Conservation (phyloP, 2,113 vertebrate genomes). For the Heteronetta atricapilla region DNA sequence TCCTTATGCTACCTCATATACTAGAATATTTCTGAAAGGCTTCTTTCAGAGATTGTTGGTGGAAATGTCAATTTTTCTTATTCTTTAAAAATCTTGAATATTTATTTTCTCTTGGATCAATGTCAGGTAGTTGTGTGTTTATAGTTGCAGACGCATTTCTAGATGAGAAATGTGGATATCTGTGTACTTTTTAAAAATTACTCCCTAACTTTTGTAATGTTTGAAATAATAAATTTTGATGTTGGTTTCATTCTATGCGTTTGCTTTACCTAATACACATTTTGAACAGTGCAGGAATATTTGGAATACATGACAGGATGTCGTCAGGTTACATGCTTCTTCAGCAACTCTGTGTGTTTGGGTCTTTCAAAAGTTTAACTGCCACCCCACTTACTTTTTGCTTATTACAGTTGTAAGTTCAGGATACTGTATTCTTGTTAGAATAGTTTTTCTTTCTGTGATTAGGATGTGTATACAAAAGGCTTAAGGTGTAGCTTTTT, state of each 20-base stretch:
- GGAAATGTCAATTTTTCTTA: neutral
- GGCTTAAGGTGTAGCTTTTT: neutral
- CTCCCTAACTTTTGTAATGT: neutral
- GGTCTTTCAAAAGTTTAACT: neutral
- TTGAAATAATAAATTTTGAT: conserved; percentile 45
- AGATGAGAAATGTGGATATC: neutral
- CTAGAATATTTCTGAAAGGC: neutral
- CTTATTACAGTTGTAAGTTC: neutral
- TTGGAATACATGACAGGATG: neutral
- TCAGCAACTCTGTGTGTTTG: neutral
- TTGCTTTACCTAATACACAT: neutral
- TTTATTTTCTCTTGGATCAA: neutral
- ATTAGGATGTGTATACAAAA: neutral
- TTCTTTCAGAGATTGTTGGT: neutral
- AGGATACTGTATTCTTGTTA: neutral
- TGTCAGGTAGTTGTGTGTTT: neutral
- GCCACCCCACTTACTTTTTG: too few relatives aligned
- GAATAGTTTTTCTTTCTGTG: neutral
- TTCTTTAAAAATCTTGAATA: neutral
- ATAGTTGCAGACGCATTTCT: neutral
- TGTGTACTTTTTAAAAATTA: neutral
- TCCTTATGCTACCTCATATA: neutral
- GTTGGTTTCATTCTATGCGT: neutral
- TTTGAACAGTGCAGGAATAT: neutral
- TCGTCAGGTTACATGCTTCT: neutral